These are phyloP conservation scores for Tretioscincus oriximinensis DNA, from an alignment of 2,113 vertebrate genomes.

Conservation along the genomic window DNA sequence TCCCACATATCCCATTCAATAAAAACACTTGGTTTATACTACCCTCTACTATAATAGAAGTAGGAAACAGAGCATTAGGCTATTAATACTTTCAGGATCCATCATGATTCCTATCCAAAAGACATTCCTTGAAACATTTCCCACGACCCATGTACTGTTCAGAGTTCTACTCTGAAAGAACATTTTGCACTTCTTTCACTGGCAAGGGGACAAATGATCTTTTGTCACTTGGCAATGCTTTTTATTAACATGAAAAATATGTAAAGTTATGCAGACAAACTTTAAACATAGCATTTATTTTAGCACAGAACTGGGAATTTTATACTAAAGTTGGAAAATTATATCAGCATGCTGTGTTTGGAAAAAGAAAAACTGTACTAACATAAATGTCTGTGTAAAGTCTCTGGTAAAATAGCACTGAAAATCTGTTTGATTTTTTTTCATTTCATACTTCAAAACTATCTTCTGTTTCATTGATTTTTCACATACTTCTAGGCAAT, in stretches of 20 bases:
- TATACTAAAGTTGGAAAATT: not conserved
- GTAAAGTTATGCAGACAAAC: not conserved
- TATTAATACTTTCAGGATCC: not conserved
- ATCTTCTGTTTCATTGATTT: no score
- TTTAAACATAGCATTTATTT: not conserved
- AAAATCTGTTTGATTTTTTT: not conserved
- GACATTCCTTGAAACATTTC: constrained; percentile 7
- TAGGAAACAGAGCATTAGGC: not conserved
- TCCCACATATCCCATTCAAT: not conserved
- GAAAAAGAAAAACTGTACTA: not conserved
- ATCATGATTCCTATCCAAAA: not conserved
- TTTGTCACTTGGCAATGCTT: not conserved
- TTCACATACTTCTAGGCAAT: no score
- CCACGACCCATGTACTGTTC: not conserved
- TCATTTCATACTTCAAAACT: not conserved
- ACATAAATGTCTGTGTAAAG: not conserved
- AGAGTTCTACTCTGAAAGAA: constrained; percentile 11
- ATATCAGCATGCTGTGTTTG: not conserved
- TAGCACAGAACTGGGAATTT: not conserved
- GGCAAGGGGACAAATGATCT: not conserved
- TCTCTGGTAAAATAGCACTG: not conserved
- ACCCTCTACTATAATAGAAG: fast-evolving
- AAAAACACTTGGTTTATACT: not conserved
- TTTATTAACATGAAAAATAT: not conserved
- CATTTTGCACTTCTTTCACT: not conserved